phyloP scores from a whole-genome alignment of 2,797 vertebrate species.

The Acanthis flammea region DNA sequence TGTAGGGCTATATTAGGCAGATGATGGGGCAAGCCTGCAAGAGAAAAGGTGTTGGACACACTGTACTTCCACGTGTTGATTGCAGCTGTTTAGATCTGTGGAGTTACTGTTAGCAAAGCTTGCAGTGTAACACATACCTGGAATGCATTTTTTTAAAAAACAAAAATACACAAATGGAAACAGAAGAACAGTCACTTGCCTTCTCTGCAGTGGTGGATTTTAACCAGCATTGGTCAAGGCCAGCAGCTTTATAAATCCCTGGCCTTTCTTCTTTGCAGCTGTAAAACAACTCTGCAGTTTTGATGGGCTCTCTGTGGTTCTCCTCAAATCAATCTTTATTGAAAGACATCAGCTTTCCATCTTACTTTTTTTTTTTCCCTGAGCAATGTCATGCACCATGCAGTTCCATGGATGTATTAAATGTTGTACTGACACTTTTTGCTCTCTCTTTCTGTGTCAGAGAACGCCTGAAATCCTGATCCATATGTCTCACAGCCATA shows the following conservation, averaged over 20 bases:
- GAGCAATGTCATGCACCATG: not conserved
- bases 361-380: not conserved
- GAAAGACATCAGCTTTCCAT: not conserved
- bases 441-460: not conserved
- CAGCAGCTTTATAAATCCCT: not conserved
- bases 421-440: not conserved
- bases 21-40: not conserved
- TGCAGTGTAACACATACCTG: not conserved
- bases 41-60: not conserved
- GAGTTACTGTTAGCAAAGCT: not conserved
- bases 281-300: not conserved
- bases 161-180: not conserved
- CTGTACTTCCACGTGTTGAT: not conserved
- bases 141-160: not conserved
- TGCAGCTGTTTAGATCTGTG: not conserved
- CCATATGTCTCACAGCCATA: not conserved
- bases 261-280: not conserved
- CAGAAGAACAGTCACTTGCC: not conserved
- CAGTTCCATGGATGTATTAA: not conserved
- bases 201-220: not conserved
- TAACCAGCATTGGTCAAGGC: not conserved
- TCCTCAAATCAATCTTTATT: not conserved
- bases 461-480: conserved; percentile 5
- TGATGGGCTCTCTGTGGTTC: not conserved
- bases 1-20: not conserved